Evolutionary conservation across 2,888 invertebrate genomes (phyloP).

Genomic region (Ectemnius cavifrons): DNA sequence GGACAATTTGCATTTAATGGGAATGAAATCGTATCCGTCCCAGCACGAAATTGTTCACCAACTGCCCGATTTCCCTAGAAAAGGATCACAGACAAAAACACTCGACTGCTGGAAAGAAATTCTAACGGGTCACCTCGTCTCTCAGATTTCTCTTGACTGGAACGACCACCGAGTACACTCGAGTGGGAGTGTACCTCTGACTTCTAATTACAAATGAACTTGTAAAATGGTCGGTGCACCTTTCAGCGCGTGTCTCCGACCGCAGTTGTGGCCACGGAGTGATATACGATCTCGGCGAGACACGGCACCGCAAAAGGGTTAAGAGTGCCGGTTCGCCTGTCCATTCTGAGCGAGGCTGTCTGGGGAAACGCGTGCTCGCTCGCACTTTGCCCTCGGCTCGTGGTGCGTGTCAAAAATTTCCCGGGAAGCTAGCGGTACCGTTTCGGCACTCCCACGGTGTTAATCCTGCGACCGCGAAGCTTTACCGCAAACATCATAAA

Average conservation of each 20-base stretch:
- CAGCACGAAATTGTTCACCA: too few relatives aligned
- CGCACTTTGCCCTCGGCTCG: conserved; percentile 20
- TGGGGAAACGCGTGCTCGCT: conserved; percentile 5
- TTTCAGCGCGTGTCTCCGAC: background rate
- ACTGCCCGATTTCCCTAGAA: too few relatives aligned
- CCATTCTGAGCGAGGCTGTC: background rate
- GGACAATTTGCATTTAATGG: too few relatives aligned
- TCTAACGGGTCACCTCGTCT: too few relatives aligned
- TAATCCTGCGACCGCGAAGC: conserved; percentile 67
- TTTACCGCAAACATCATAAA: conserved; percentile 69
- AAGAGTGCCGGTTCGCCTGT: background rate
- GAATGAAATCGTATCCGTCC: too few relatives aligned
- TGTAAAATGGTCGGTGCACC: conserved; percentile 1
- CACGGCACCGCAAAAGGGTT: background rate
- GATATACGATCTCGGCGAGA: conserved; percentile 4
- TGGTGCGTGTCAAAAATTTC: conserved; percentile 26
- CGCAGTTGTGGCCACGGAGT: background rate
- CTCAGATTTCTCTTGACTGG: too few relatives aligned
- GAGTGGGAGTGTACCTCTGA: too few relatives aligned
- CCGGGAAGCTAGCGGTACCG: conserved; percentile 53
- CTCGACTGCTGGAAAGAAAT: too few relatives aligned
- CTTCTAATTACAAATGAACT: background rate
- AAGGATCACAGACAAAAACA: too few relatives aligned
- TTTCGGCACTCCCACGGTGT: conserved; percentile 56
- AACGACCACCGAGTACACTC: background rate